These are phyloP conservation scores for Rallus crepitans DNA, from an alignment of 2,797 vertebrate species.

Conservation along the genomic window DNA sequence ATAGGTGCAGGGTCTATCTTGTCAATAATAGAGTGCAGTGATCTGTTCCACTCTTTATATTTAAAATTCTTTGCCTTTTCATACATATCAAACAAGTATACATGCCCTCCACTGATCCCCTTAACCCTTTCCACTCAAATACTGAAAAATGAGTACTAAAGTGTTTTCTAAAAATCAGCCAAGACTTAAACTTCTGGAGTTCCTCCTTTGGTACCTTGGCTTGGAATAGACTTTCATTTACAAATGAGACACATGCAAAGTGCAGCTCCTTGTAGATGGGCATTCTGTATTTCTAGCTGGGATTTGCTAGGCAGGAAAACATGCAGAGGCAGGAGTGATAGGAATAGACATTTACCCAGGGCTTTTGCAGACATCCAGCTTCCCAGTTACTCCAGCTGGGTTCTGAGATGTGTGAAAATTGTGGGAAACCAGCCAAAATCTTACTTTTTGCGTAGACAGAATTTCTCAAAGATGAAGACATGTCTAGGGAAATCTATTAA, in stretches of 20 bases:
- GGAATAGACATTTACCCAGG: neutral
- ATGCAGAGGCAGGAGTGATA: neutral
- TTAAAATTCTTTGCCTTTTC: neutral
- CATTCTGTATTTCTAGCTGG: neutral
- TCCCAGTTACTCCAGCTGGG: neutral
- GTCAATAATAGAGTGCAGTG: neutral
- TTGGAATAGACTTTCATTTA: neutral
- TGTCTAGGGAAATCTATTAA: constrained; percentile 12
- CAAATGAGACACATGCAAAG: neutral
- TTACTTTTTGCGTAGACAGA: neutral
- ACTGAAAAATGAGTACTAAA: neutral
- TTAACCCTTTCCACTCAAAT: neutral
- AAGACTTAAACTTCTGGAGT: neutral
- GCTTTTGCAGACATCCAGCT: neutral
- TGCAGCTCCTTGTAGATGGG: neutral
- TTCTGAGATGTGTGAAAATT: neutral
- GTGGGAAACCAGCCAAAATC: neutral
- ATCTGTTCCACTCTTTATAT: neutral
- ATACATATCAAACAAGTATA: neutral
- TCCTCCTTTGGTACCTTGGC: neutral
- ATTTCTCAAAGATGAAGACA: constrained; percentile 39
- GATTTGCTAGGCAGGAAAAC: neutral
- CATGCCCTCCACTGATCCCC: neutral
- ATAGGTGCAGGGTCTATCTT: neutral
- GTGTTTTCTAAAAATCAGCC: neutral